phyloP scores from a whole-genome alignment of 2,113 vertebrate species.

The Anarrhichthys ocellatus region DNA sequence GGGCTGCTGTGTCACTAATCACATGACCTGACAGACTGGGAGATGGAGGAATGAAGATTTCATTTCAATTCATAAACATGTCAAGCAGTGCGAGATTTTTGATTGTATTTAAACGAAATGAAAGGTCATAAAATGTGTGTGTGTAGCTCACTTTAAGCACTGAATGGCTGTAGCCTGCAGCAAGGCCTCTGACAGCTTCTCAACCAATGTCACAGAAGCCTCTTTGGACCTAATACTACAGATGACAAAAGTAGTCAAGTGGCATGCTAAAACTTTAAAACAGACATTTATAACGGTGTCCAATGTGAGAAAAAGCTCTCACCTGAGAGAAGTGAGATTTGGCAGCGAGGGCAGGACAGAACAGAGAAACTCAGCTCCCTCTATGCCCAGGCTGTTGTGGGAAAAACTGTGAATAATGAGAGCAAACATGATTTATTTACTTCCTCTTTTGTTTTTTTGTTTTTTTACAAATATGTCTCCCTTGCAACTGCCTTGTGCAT shows the following conservation, averaged over 20 bases:
- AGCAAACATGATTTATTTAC: not conserved
- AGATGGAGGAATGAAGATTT: not conserved
- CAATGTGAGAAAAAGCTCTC: not conserved
- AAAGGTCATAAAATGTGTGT: not conserved
- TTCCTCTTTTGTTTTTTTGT: not conserved
- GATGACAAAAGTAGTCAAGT: not conserved
- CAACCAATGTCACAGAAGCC: constrained; percentile 21
- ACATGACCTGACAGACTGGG: constrained; percentile 83
- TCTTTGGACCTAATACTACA: constrained; percentile 71
- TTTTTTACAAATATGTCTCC: not conserved
- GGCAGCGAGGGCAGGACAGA: constrained; percentile 67
- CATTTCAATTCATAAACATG: too few species aligned
- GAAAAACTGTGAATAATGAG: constrained; percentile 81
- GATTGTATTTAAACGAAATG: not conserved
- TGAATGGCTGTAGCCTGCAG: constrained; percentile 76
- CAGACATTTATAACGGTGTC: not conserved
- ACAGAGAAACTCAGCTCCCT: constrained; percentile 69
- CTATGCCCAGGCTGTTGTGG: constrained; percentile 69
- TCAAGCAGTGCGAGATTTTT: not conserved
- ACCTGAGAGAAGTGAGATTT: constrained; percentile 78
- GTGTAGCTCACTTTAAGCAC: constrained; percentile 84
- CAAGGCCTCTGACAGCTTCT: constrained; percentile 73
- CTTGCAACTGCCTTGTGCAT: not conserved
- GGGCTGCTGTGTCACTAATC: constrained; percentile 64
- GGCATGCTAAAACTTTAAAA: not conserved